Conservation (phyloP, 2,888 invertebrate genomes). For the Perizoma flavofasciatum region DNA sequence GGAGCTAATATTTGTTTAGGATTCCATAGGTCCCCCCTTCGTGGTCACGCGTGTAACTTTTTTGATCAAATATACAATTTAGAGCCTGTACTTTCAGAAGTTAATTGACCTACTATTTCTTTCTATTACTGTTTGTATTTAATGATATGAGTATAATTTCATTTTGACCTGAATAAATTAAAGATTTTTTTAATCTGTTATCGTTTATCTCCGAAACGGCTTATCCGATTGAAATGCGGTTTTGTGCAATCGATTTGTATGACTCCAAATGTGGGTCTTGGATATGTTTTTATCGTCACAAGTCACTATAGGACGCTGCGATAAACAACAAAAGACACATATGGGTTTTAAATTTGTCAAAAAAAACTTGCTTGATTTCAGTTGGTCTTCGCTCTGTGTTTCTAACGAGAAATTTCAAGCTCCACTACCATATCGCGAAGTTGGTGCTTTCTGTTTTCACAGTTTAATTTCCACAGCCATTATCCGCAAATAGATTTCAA, state of each 20-base stretch:
- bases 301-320: no score
- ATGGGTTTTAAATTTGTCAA: no score
- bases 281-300: no score
- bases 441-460: slow-evolving; percentile 51
- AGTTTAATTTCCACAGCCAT: slow-evolving; percentile 39
- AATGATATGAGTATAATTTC: no score
- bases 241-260: no score
- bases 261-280: no score
- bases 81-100: slow-evolving; percentile 1
- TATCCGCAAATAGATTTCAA: slow-evolving; percentile 37
- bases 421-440: slow-evolving; percentile 43
- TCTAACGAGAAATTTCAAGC: slow-evolving; percentile 53
- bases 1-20: slow-evolving; percentile 52
- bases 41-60: slow-evolving; percentile 16
- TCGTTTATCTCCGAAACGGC: no score
- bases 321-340: no score
- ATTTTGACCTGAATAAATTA: no score
- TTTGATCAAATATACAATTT: slow-evolving; percentile 24
- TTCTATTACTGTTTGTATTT: no score
- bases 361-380: slow-evolving; percentile 26
- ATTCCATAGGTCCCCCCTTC: slow-evolving; percentile 42
- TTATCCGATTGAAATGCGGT: no score
- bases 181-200: no score
- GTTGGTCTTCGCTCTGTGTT: slow-evolving; percentile 46
- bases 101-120: not conserved